Evolutionary conservation across 2,888 invertebrate species (phyloP), one percentile per base, ranked within the genome.

Genomic region (Drosophila anomelani): DNA sequence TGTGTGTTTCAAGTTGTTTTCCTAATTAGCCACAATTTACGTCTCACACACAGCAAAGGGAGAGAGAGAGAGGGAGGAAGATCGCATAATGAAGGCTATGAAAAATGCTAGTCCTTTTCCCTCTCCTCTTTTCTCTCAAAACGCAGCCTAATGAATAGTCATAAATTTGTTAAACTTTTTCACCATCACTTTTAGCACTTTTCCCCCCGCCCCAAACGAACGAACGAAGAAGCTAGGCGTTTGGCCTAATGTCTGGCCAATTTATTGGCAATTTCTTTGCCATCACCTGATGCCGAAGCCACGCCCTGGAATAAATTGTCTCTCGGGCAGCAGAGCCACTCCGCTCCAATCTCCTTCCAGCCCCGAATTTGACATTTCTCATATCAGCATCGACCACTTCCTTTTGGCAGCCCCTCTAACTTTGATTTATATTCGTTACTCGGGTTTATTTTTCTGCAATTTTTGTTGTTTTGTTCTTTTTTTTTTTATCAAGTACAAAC

Each of bases 241-340:
- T 61, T 46, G 54, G 66, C 75, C 59, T 75, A 72, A 80, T 80
- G 68, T 63, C 49, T 43, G 67, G 46, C 70, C 83, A 88, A 88
- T 85, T 85, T 88, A 85, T 88, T 80, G 85, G 71, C 85, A 78
- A 85, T 85, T 85, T 81, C 69, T 79, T 57, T 70, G 43, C 43
- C 60, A 60, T 49, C 74, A 74, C 74, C 74, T 75, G 74, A 74
- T 68, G 53, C 66, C 54, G 10, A n/a, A 44, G 34, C 69, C 75
- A 61, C 75, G 59, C 59, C 58, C 68, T 44, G 10, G 17, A 67
- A 68, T 67, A 67, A 67, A 68, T 67, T 68, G 49, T 67, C 57
- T 43, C 68, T 67, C 54, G 17, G 36, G 51, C 51, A 15, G 51
- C 51, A 15, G 15, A 36, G 36, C 4, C 34, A 26, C 34, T 17